Evolutionary conservation across 1,140 invertebrate species (phyloP).

Genomic region (Brachionus paranguensis): DNA sequence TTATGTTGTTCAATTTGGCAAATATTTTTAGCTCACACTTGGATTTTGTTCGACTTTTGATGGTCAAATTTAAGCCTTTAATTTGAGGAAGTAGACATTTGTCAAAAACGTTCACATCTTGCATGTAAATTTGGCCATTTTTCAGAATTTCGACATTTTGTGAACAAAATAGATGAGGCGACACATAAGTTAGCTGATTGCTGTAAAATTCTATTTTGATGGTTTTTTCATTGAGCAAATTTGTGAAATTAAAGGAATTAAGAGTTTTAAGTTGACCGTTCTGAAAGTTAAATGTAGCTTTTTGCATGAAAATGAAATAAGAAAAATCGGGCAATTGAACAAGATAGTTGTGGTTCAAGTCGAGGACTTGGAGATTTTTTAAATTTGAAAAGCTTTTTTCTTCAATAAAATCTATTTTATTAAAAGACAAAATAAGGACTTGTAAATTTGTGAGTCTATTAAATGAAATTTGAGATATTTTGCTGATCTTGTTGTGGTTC

Average conservation of each 20-base stretch:
- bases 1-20: not conserved
- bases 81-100: not conserved
- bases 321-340: not conserved
- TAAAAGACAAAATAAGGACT: not conserved
- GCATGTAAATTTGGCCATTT: not conserved
- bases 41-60: not conserved
- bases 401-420: not conserved
- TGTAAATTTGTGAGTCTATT: not conserved
- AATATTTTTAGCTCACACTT: not conserved
- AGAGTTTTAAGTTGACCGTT: not conserved
- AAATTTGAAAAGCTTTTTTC: not conserved
- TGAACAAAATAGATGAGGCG: not conserved
- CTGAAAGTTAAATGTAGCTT: not conserved
- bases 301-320: not conserved
- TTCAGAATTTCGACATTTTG: not conserved
- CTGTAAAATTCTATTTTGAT: not conserved
- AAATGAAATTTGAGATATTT: not conserved
- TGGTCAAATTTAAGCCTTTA: not conserved
- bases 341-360: not conserved
- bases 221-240: not conserved
- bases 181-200: not conserved
- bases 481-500: not conserved
- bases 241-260: not conserved
- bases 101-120: not conserved
- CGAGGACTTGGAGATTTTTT: not conserved